Evolutionary conservation across 2,797 vertebrate genomes (phyloP), one percentile per base, ranked within the genome.

Genomic region (Chanos chanos): DNA sequence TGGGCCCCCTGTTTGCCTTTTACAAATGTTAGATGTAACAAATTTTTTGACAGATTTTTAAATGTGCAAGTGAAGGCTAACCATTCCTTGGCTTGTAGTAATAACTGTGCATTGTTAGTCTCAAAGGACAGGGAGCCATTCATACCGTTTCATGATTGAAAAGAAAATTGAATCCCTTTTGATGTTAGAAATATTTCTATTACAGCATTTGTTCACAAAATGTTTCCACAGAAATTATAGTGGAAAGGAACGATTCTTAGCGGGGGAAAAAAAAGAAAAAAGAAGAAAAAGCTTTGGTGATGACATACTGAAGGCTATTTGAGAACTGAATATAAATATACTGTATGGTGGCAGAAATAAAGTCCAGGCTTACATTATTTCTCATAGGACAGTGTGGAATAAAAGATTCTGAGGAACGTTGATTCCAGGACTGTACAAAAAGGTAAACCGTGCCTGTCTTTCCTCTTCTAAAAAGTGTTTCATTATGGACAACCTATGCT

Each of bases 121-220:
- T 83, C 89, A 90, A 92, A 92, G 92, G 90, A 90, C 90, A 92
- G 89, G 90, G 87, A 85, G 87, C 91, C 90, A 94, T 94, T 95
- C 93, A 94, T 93, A 93, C 88, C 76, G 88, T 84, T 85, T 85
- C 87, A 85, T 93, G 94, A 96, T 94, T 96, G 94, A 96, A 94
- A 94, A 93, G 94, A 94, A 95, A 94, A 96, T 95, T 92, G 93
- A 94, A 92, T 92, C 92, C 89, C 90, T 90, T 94, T 93, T 93
- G 93, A 97, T 94, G 93, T 95, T 94, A 93, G 94, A 92, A 97
- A 96, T 94, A 91, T 93, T 89, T 94, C 94, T 92, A 94, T 95
- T 95, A 94, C 93, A 89, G 88, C 90, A 89, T 96, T 93, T 94
- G 91, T 92, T 94, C 93, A 95, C 92, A 95, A 94, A 95, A 93